A percentile compares a stretch with the other conserved stretches of the same genome.
Conservation (phyloP, 2,797 vertebrate species). For the Adrianichthys oophorus region DNA sequence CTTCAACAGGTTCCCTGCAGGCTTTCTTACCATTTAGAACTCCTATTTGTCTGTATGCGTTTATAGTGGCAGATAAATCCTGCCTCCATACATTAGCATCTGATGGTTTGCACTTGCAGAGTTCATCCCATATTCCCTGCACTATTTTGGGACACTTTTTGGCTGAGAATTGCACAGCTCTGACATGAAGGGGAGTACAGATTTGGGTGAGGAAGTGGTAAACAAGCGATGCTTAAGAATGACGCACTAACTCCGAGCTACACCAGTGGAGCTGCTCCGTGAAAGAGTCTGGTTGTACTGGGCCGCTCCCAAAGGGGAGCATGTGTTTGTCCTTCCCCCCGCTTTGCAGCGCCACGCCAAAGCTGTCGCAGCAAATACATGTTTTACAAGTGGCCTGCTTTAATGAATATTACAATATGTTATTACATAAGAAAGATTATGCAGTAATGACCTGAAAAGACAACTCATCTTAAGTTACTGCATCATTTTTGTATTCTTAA, state of each 20-base stretch:
- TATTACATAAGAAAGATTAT: conserved; percentile 49
- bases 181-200: conserved; percentile 8
- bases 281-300: conserved; percentile 31
- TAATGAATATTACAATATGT: conserved; percentile 51
- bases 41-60: not conserved
- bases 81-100: conserved; percentile 9
- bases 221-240: conserved; percentile 36
- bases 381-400: conserved; percentile 34
- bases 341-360: conserved; percentile 26
- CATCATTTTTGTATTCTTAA: conserved; percentile 32
- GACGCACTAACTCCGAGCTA: conserved; percentile 28
- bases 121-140: no score
- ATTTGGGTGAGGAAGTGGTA: conserved; percentile 16
- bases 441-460: conserved; percentile 44
- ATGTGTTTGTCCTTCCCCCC: conserved; percentile 27
- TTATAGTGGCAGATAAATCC: conserved; percentile 18
- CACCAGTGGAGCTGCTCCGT: conserved; percentile 30
- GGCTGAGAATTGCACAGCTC: conserved; percentile 8
- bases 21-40: conserved; percentile 50
- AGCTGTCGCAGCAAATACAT: conserved; percentile 37
- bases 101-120: not conserved
- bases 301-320: conserved; percentile 34
- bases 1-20: conserved; percentile 55
- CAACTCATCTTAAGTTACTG: conserved; percentile 39
- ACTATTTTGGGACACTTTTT: not conserved